Base-by-base conservation (phyloP, 2,113 vertebrate species). In the Phocoena phocoena region DNA sequence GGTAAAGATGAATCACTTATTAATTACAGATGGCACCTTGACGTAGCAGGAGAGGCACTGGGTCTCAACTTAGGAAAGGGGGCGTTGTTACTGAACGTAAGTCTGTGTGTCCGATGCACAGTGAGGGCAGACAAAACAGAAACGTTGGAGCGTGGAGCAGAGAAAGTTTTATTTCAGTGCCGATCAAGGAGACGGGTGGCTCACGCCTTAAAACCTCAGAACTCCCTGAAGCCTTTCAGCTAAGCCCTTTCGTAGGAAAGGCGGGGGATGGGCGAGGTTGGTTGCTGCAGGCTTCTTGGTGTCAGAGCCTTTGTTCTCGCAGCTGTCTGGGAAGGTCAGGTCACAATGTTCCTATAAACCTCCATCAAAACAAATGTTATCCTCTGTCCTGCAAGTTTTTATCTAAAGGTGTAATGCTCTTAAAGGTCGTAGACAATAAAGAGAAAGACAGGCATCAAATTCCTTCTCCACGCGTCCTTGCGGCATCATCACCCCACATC, bases 191-290 rank as follows among this genome's bases (percentile, higher is more conserved):
- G 44, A 76, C 8, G 31, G 41, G 73, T 18, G 8, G 44, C 73
- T 76, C 15, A 0, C 2, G 8, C 2, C 44, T 31, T 20, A 50
- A 58, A 58, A 8, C 18, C 20, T 18, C 6, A 0, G 55, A 58
- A 20, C 55, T 58, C 2, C 55, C 20, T 58, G 55, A 58, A 76
- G 15, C 15, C 28, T 76, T 20, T 33, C 44, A 20, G 73, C 44
- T 33, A 76, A 76, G 28, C 17, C 15, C 18, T 6, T 76, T 50
- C 8, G 20, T 33, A 8, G 28, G 28, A 31, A 50, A 76, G 73
- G 28, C 4, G 28, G 20, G 44, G 23, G 28, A 50, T 26, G 26
- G 73, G 28, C 28, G 2, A 11, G 44, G 44, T 20, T 31, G 18
- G 73, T 6, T 50, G 5, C 18, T 33, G 17, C 28, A 76, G 10